Evolutionary conservation across 2,113 vertebrate genomes (phyloP), one percentile per base, ranked within the genome.

Genomic region (Sapajus apella): DNA sequence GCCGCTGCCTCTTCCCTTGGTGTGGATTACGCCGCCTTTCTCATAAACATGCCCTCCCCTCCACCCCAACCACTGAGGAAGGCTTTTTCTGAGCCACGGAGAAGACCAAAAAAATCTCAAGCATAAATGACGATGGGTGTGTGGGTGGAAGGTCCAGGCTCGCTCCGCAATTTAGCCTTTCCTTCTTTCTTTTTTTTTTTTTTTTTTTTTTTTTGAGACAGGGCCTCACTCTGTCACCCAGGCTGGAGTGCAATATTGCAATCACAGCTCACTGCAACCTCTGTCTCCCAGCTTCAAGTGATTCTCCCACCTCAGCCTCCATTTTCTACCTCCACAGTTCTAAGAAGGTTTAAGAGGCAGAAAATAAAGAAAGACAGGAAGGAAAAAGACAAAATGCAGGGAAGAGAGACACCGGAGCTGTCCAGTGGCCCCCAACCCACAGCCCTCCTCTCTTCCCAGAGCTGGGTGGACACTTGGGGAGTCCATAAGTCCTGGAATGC

Each of bases 31-130:
- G 12, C 79, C 0, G 23, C 27, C 73, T 43, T 77, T 73, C 81
- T 96, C 10, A 0, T 7, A 93, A 97, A 50, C 0, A 76, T 66
- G 32, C 47, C 72, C 86, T 45, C 77, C 82, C 61, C 14, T 0
- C 25, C 16, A 25, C 66, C 66, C 30, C 14, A 45, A 25, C 4
- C 18, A 4, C 2, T 1, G 4, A 40, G 52, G n/a, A 68, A 64
- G 61, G 37, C 50, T 79, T 72, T 77, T 43, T 30, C 84, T 14
- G 43, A 55, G 91, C 43, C 5, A 18, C 9, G 20, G 87, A 58
- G 66, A 73, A 81, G 56, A 72, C 56, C 23, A 20, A 61, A 58
- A 75, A 85, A 87, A 72, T 75, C 73, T 86, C 89, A 58, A 14
- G 35, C n/a, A 96, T 92, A 58, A 92, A 61, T 9, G 6, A 21